Base-by-base conservation (phyloP, 2,888 invertebrate species). In the Drosophila leonis region DNA sequence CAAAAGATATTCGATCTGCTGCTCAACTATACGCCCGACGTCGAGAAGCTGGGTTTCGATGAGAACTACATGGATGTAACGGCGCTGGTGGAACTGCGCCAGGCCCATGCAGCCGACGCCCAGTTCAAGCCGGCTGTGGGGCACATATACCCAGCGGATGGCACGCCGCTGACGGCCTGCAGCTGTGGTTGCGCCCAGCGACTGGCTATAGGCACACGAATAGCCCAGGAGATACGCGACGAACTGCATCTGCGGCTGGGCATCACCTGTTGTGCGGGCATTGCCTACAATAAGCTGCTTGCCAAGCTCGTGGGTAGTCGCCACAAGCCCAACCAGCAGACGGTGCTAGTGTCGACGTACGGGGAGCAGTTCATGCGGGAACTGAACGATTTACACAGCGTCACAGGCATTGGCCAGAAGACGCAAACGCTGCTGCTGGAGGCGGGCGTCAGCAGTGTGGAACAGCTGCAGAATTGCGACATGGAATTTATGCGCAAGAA, bases 51-150 rank as follows among this genome's bases (percentile, higher is more conserved):
- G 62, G 97, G 97, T 15, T 94, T 97, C 90, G 97, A 98, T 93
- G 98, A 98, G 92, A 97, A 97, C 91, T 97, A 94, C 92, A 94
- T 97, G 83, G 97, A 98, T 93, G 95, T 97, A 76, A 96, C 96
- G 75, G 94, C 94, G 92, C 84, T 92, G 94, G 91, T 94, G 20
- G 82, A 80, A 48, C 55, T 85, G 78, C 51, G 90, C n/a, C 80
- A 80, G 46, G 83, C 81, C 0, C 86, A 88, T 41, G 83, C 69
- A 31, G 85, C 90, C 5, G 88, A 88, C 1, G 81, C 74, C 0
- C 77, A 74, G 18, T 61, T 62, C 1, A 80, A 75, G 7, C 75
- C 84, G 55, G 72, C 94, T 31, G 92, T 93, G 80, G 92, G 94
- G 55, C 91, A 94, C 73, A 95, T 96, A 56, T 94, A 95, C 91